A percentile compares a stretch with the other conserved stretches of the same genome.
phyloP scores from a whole-genome alignment of 30 jellyfish, hydroid and myxozoan species.

The Mastigias papua region DNA sequence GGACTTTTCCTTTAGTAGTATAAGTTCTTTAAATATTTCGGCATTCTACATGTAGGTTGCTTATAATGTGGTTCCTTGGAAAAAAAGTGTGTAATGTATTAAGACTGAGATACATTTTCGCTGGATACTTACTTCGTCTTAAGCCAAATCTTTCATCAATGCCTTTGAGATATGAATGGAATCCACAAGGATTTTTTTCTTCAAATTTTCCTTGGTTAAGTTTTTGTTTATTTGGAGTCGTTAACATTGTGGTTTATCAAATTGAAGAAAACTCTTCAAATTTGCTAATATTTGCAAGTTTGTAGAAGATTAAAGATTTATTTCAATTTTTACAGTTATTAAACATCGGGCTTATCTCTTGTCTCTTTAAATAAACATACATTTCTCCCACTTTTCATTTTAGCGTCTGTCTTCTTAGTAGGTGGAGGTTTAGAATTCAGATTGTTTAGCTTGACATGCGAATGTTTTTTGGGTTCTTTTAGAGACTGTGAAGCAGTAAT shows the following conservation, averaged over 20 bases:
- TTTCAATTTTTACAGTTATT: neutral
- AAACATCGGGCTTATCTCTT: neutral
- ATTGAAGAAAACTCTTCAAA: neutral
- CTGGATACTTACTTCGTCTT: too few relatives aligned
- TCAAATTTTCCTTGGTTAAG: neutral
- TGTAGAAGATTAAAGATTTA: neutral
- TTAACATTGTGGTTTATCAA: neutral
- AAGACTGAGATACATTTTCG: too few relatives aligned
- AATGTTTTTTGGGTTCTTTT: too few relatives aligned
- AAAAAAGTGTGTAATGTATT: too few relatives aligned
- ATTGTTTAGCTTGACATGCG: too few relatives aligned
- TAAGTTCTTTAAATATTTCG: too few relatives aligned
- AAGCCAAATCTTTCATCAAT: too few relatives aligned
- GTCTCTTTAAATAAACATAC: neutral
- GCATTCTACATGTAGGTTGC: too few relatives aligned
- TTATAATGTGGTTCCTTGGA: too few relatives aligned
- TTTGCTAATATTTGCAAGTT: slow-evolving; percentile 13
- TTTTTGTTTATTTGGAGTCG: neutral
- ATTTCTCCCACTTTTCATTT: neutral
- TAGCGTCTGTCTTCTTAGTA: neutral
- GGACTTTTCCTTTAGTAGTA: too few relatives aligned
- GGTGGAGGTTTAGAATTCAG: neutral
- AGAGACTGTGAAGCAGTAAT: too few relatives aligned
- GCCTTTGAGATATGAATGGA: neutral
- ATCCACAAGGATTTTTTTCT: neutral